Conservation (phyloP, 1,140 invertebrate species). For the Drosophila obscura region DNA sequence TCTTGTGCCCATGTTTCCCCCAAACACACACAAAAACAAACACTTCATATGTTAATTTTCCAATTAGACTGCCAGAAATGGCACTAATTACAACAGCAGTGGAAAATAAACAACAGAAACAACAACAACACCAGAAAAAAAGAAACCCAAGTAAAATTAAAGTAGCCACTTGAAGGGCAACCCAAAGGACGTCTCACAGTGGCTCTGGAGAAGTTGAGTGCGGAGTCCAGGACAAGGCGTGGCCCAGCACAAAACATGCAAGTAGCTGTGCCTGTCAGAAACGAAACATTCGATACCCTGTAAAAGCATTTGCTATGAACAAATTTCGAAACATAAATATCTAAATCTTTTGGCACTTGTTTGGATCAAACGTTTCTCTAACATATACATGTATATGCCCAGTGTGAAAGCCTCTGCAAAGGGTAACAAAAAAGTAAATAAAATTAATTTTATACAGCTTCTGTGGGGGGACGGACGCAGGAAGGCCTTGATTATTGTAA, state of each 20-base stretch:
- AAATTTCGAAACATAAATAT: no score
- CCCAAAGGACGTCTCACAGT: constrained; percentile 14
- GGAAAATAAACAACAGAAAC: constrained; percentile 8
- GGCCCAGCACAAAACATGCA: no score
- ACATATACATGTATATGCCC: no score
- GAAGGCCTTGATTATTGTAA: constrained; percentile 50
- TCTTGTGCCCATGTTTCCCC: constrained; percentile 6
- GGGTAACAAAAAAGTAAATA: constrained; percentile 61
- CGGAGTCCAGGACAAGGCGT: no score
- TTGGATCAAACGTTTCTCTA: no score
- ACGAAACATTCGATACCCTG: no score
- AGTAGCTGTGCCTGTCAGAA: no score
- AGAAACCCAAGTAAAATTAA: constrained; percentile 46
- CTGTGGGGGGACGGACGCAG: constrained; percentile 1
- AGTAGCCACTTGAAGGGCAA: constrained; percentile 70
- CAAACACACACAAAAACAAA: constrained; percentile 52
- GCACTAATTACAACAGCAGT: constrained; percentile 68
- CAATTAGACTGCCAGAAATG: constrained; percentile 77
- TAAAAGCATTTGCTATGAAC: no score
- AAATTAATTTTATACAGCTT: constrained; percentile 75
- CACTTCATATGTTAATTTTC: constrained; percentile 83
- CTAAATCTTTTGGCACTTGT: no score
- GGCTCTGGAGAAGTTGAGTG: no score
- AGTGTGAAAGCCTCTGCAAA: not conserved
- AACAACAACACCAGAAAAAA: not conserved